A percentile compares a stretch with the other conserved stretches of the same genome.
Conservation (phyloP, 1,140 invertebrate species). For the Philotrypesis tridentata region DNA sequence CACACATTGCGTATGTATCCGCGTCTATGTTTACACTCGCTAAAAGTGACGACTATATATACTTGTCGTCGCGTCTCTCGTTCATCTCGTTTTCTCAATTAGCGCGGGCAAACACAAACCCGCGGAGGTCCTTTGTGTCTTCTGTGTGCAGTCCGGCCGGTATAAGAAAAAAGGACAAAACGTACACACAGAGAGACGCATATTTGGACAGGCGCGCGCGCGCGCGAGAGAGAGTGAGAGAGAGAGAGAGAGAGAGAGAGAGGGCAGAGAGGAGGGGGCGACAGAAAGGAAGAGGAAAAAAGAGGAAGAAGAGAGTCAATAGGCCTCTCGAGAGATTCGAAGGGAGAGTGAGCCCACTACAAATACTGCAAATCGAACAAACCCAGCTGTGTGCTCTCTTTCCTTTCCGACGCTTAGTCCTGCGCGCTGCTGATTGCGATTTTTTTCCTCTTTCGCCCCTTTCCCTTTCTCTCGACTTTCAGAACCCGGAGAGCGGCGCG, state of each 20-base stretch:
- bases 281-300: slow-evolving; percentile 1
- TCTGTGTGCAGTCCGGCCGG: background rate
- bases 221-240: too few species aligned
- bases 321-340: slow-evolving; percentile 41
- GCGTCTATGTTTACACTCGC: slow-evolving; percentile 8
- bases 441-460: too few species aligned
- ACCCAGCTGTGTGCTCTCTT: slow-evolving; percentile 11
- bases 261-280: background rate
- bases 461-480: too few species aligned
- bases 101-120: slow-evolving; percentile 14
- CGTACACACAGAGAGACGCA: too few species aligned
- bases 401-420: background rate
- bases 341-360: slow-evolving; percentile 11
- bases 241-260: too few species aligned
- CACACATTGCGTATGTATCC: background rate
- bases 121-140: slow-evolving; percentile 1
- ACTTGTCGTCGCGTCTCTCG: background rate
- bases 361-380: slow-evolving; percentile 45
- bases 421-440: background rate
- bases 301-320: slow-evolving; percentile 31
- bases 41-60: slow-evolving; percentile 7
- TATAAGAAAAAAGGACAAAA: slow-evolving; percentile 1
- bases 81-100: slow-evolving; percentile 47
- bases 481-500: background rate
- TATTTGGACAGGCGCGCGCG: slow-evolving; percentile 4